phyloP scores from a whole-genome alignment of 2,113 vertebrate species.

The Camelus dromedarius region DNA sequence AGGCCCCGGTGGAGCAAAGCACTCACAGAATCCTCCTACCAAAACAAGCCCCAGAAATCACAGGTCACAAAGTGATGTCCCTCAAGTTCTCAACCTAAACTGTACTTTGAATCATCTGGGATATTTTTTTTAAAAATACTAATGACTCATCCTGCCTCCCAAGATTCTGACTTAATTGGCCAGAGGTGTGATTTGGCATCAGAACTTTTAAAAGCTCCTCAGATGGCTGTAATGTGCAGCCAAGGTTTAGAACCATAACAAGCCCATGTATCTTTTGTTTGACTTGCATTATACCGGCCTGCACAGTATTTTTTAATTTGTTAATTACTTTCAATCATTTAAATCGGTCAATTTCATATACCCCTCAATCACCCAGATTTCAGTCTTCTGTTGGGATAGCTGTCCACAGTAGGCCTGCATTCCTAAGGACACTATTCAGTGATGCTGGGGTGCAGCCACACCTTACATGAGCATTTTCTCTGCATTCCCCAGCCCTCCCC shows the following conservation, averaged over 20 bases:
- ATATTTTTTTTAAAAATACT: neutral
- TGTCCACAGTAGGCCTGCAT: neutral
- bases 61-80: neutral
- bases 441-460: neutral
- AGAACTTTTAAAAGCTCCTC: neutral
- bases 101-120: neutral
- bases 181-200: neutral
- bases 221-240: neutral
- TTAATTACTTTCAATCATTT: neutral
- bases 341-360: neutral
- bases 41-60: neutral
- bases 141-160: neutral
- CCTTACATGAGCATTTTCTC: neutral
- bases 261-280: neutral
- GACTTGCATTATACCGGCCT: neutral
- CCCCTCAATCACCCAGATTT: neutral
- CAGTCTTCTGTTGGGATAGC: neutral
- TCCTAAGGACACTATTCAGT: neutral
- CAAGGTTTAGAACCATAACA: neutral
- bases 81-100: neutral
- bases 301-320: neutral
- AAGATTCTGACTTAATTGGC: neutral
- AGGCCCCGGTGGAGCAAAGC: neutral
- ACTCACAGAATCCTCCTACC: neutral
- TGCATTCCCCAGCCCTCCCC: too few species aligned